phyloP scores from a whole-genome alignment of 2,113 vertebrate genomes.

The Orthonyx spaldingii region DNA sequence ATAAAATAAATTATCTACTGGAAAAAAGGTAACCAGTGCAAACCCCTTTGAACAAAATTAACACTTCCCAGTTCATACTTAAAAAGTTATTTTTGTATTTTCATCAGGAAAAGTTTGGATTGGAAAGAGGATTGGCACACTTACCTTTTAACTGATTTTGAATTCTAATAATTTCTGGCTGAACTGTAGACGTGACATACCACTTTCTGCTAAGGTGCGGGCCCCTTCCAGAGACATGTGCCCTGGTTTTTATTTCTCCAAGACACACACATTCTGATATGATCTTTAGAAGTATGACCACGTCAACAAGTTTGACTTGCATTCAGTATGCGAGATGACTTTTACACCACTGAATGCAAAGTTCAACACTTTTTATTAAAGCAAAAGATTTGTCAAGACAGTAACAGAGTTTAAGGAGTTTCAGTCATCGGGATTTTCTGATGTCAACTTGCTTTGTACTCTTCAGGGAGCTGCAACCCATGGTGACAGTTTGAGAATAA shows the following conservation, averaged over 20 bases:
- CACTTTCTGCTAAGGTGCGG: background rate
- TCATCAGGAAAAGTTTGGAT: background rate
- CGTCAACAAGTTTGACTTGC: background rate
- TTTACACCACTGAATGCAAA: background rate
- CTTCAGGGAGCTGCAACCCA: background rate
- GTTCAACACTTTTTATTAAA: background rate
- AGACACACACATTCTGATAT: background rate
- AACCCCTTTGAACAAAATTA: background rate
- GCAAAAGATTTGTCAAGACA: background rate
- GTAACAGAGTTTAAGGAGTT: background rate
- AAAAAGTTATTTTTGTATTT: background rate
- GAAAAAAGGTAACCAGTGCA: background rate
- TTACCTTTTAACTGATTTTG: background rate
- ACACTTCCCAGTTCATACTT: background rate
- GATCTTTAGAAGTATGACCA: background rate
- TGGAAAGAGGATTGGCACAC: background rate
- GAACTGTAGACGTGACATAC: background rate
- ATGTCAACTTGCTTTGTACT: background rate
- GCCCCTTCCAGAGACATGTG: background rate
- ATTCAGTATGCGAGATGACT: background rate
- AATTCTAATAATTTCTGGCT: background rate
- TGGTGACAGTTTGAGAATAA: background rate
- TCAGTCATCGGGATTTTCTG: background rate
- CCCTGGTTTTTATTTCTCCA: background rate
- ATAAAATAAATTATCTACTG: background rate